Base-by-base conservation (phyloP, 2,113 vertebrate genomes). In the Triplophysa siluroides region DNA sequence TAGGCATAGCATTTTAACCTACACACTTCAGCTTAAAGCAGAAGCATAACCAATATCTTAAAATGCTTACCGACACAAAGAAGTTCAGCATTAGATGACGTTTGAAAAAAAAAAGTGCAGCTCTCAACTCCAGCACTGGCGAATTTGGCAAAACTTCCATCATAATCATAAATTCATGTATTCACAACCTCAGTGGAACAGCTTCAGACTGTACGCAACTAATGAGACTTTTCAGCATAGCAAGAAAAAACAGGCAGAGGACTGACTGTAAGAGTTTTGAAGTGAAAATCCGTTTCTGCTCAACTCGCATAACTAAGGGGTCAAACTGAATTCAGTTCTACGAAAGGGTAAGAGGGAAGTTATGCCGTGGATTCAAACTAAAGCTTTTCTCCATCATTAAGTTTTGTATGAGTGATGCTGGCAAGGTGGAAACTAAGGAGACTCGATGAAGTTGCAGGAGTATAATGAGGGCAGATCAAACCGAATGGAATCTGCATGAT, bases 381-480 rank as follows among this genome's bases (percentile, higher is more conserved):
- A 38, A 73, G 16, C 54, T 60, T 60, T 38, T 43, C 73, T 73
- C 56, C 78, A 80, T 66, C 68, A 78, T 58, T 41, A 64, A 45
- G 56, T 24, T 72, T 12, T 62, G 66, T 67, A 70, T 38, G 56
- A 26, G 56, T 82, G 62, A 58, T 61, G 50, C 13, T 24, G 58
- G 65, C 38, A 33, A 71, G 18, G 21, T 12, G 14, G 45, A 19
- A 45, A 52, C 24, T 24, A 12, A 12, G 18, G 23, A 47, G 63
- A 18, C 69, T 65, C 19, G 60, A 56, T 64, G 60, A 64, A 72
- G 47, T 58, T 80, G 60, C 62, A 26, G 50, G 58, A 64, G 56
- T 71, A 73, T 78, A 73, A 82, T 73, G 81, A 78, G 67, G 54
- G 11, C 41, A 74, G 62, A 73, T 73, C 47, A 80, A 80, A 80